Evolutionary conservation across 2,113 vertebrate species (phyloP).

Genomic region (Protobothrops flavoviridis): DNA sequence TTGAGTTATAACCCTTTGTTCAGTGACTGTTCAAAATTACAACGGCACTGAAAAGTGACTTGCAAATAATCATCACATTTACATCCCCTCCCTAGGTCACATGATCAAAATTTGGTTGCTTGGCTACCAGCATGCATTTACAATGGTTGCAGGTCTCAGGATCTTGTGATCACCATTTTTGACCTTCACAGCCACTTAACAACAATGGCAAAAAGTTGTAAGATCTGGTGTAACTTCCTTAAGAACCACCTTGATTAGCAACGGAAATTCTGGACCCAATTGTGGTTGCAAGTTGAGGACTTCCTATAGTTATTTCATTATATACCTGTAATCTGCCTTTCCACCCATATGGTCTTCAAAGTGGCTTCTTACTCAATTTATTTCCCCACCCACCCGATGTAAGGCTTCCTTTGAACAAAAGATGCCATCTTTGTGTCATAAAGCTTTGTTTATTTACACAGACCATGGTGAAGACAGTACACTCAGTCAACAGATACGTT

Average conservation of each 20-base stretch:
- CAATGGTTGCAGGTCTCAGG: neutral
- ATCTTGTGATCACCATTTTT: neutral
- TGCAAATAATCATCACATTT: neutral
- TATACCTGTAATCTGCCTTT: neutral
- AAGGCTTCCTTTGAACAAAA: conserved; percentile 45
- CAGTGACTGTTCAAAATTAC: neutral
- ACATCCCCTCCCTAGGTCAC: neutral
- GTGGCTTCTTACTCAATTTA: neutral
- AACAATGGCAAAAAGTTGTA: neutral
- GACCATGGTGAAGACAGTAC: conserved; percentile 41
- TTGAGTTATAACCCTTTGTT: neutral
- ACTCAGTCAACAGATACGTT: conserved; percentile 38
- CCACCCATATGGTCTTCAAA: neutral
- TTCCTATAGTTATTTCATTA: neutral
- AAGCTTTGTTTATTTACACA: conserved; percentile 53
- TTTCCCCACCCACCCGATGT: conserved; percentile 36
- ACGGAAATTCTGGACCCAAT: neutral
- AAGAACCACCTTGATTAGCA: neutral
- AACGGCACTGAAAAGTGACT: neutral
- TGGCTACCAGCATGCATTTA: neutral
- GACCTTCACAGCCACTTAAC: neutral
- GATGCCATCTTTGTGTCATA: conserved; percentile 14
- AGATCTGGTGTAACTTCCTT: neutral
- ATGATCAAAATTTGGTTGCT: neutral
- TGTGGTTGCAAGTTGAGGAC: neutral